Evolutionary conservation across 2,888 invertebrate species (phyloP).

Genomic region (Nomada hirtipes): DNA sequence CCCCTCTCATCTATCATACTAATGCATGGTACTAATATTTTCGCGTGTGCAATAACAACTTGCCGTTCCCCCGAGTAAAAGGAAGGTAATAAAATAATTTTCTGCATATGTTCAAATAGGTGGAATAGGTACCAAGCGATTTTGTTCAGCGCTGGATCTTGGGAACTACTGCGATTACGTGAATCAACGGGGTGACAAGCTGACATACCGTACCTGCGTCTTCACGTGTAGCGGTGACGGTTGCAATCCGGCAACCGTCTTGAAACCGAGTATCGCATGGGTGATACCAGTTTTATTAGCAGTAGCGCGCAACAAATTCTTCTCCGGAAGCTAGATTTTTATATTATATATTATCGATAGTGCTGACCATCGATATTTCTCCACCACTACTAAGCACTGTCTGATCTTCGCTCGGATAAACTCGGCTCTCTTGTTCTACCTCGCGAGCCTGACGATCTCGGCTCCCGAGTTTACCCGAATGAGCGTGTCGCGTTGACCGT

Average conservation of each 20-base stretch:
- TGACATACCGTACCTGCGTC: slow-evolving; percentile 94
- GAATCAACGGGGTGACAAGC: slow-evolving; percentile 92
- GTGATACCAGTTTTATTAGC: slow-evolving; percentile 37
- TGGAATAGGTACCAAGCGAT: slow-evolving; percentile 94
- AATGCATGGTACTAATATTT: slow-evolving; percentile 14
- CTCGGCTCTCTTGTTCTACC: too few species aligned
- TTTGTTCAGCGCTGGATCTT: slow-evolving; percentile 93
- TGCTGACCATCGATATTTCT: too few species aligned
- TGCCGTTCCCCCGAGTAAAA: too few species aligned
- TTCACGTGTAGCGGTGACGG: slow-evolving; percentile 94
- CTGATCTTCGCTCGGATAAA: too few species aligned
- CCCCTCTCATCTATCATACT: not conserved
- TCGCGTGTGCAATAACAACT: not conserved
- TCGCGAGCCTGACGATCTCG: too few species aligned
- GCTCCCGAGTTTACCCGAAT: too few species aligned
- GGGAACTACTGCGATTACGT: slow-evolving; percentile 97
- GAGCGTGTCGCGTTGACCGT: too few species aligned
- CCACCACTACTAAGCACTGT: too few species aligned
- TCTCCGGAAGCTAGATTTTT: slow-evolving; percentile 52
- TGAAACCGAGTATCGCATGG: slow-evolving; percentile 41
- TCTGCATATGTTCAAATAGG: slow-evolving; percentile 85
- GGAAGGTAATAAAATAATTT: slow-evolving; percentile 15
- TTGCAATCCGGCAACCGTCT: slow-evolving; percentile 88
- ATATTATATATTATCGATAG: too few species aligned
- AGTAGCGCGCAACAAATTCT: slow-evolving; percentile 12